Evolutionary conservation across 1,140 invertebrate species (phyloP), one percentile per base, ranked within the genome.

Genomic region (Diorhabda carinulata): DNA sequence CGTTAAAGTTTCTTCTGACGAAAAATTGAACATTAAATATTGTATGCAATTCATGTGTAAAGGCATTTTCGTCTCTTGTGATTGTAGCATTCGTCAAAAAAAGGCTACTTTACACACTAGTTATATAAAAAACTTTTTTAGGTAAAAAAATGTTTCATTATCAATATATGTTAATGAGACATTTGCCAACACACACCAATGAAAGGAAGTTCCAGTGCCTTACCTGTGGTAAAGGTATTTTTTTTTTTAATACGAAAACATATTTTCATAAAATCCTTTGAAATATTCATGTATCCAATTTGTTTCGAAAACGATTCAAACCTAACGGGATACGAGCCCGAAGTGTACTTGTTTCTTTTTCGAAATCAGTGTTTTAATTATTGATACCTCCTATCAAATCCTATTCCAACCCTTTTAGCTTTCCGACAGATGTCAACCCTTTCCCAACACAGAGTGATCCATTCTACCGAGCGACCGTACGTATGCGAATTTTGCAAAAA

Each of bases 141-240:
- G 86, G 87, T 81, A 83, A 85, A 25, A 88, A 90, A 68, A 88
- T 91, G 78, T 92, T 92, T 79, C 85, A 87, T 58, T 90, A 92
- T 78, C 89, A 91, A 74, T 92, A 92, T 73, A 91, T 89, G 0
- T 75, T 92, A 76, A 89, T 90, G 86, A 86, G 92, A n/a, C 92
- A 95, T 77, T 82, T 93, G 40, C 89, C 92, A 2, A 94, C 91
- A 0, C 92, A 94, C 78, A 89, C 90, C 40, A 91, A 93, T 71
- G 92, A 94, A 81, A 85, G 92, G 64, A 91, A 93, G 79, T 94
- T 91, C 79, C 88, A 90, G 72, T 95, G 92, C 79, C 85, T 86
- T 10, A 86, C 86, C 59, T 95, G 92, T 78, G 89, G 90, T n/a
- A 81, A 81, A 78, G 78, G 80, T 81, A 74, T 57, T 42, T 25